Evolutionary conservation across 2,113 vertebrate genomes (phyloP).

Genomic region (Mellivora capensis): DNA sequence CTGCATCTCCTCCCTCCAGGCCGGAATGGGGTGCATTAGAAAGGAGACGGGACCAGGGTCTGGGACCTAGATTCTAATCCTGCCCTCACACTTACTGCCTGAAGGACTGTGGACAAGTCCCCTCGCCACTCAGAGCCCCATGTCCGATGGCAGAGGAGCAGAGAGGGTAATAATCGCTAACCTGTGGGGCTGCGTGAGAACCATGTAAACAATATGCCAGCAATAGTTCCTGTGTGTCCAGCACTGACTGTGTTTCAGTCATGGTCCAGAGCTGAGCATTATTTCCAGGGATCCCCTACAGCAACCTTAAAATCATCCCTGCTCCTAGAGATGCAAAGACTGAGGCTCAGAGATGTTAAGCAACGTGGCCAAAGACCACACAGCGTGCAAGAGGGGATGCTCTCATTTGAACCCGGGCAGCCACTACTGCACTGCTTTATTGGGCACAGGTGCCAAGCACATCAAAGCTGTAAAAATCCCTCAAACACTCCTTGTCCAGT

Average conservation of each 20-base stretch:
- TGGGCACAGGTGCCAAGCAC: not conserved
- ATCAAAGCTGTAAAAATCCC: not conserved
- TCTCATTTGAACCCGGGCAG: not conserved
- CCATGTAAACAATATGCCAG: accelerated
- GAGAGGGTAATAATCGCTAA: not conserved
- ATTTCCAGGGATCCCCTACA: not conserved
- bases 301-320: not conserved
- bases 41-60: not conserved
- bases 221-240: not conserved
- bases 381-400: not conserved
- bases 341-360: not conserved
- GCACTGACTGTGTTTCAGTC: no score
- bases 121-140: not conserved
- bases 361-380: not conserved
- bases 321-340: not conserved
- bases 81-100: not conserved
- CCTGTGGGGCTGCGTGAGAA: not conserved
- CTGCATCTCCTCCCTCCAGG: not conserved
- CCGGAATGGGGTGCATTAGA: not conserved
- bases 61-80: not conserved
- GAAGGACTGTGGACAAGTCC: not conserved
- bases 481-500: no score
- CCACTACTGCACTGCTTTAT: not conserved
- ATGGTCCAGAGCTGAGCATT: no score
- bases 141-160: not conserved